These are phyloP conservation scores for Alethe diademata DNA, from an alignment of 2,113 vertebrate genomes.

Conservation along the genomic window DNA sequence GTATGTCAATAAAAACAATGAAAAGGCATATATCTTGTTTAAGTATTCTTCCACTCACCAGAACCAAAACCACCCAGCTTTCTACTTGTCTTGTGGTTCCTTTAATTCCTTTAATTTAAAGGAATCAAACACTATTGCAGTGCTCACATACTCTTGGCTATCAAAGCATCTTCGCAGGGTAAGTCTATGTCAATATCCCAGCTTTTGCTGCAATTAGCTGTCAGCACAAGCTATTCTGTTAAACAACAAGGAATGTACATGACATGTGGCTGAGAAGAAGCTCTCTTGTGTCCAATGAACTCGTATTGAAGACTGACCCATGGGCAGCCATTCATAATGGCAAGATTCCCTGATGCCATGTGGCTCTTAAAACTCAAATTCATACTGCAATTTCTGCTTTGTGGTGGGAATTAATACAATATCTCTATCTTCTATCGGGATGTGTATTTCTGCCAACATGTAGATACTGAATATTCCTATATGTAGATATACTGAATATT, in stretches of 20 bases:
- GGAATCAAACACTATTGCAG: background rate
- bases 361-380: background rate
- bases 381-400: background rate
- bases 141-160: background rate
- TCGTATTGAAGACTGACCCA: background rate
- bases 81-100: background rate
- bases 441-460: background rate
- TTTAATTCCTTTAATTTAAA: background rate
- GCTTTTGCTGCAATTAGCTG: background rate
- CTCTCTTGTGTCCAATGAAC: background rate
- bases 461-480: background rate
- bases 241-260: background rate
- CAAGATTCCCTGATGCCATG: background rate
- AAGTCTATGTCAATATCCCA: background rate
- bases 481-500: too few species aligned
- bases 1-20: background rate
- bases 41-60: background rate
- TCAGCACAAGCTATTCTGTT: background rate
- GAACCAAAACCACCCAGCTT: rapidly evolving
- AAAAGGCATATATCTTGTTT: background rate
- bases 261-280: background rate
- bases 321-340: background rate
- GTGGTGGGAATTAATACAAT: background rate
- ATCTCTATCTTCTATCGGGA: background rate
- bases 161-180: background rate